Evolutionary conservation across 2,888 invertebrate species (phyloP), one percentile per base, ranked within the genome.

Genomic region (Molorchus minor): DNA sequence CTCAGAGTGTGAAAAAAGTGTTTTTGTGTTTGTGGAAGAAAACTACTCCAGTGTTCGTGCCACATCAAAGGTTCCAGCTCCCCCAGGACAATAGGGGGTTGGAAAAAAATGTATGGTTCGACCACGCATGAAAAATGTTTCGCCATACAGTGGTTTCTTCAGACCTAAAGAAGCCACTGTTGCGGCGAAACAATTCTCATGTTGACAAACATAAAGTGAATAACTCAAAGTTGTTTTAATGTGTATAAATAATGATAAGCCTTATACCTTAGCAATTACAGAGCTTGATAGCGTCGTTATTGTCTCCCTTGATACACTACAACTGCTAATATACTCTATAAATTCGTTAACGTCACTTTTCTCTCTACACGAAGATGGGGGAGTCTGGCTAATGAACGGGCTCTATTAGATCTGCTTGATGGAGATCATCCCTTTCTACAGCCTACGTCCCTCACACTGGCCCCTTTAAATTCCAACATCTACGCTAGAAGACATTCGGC

Each of bases 401-500:
- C 73, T 54, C 65, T 79, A 54, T 65, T 79, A 65, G 76, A 78
- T 67, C 65, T 79, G 35, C 69, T 79, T 44, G 75, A 75, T 65
- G 72, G 71, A 49, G 77, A 77, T 41, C 70, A 69, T 55, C 64
- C 71, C 45, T 66, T 61, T 49, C 68, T 77, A 43, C 75, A 77
- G 64, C 75, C 76, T 13, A 71, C 77, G 30, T 73, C 77, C 17
- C 72, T 79, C 43, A 78, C 75, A 25, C 64, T 80, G 62, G 77
- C 77, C 16, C 79, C 79, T 30, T 71, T 78, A 49, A 79, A 77
- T 64, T 75, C 80, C 3, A 73, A 68, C 54, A 76, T 80, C 55
- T 80, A 79, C 63, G 79, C 80, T 25, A 72, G 80, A 67, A 73
- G 80, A 66, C 80, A 80, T 69, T 80, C 80, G 10, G 77, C 79